phyloP scores from a whole-genome alignment of 2,113 vertebrate species.

The Leptobrachium leishanense region DNA sequence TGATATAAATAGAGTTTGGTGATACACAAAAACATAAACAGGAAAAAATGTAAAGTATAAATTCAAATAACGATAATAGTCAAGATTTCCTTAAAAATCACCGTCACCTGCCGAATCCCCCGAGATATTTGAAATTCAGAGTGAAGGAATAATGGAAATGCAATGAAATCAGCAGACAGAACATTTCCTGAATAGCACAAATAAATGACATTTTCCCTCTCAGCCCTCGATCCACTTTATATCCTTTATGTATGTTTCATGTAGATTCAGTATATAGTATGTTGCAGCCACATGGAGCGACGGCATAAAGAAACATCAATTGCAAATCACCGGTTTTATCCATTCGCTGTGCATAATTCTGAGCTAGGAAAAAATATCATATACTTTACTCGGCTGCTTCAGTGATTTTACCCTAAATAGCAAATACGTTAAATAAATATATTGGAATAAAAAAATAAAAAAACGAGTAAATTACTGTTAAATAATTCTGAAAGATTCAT shows the following conservation, averaged over 20 bases:
- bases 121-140: not conserved
- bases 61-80: too few relatives aligned
- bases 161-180: not conserved
- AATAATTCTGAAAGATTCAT: too few relatives aligned
- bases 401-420: not conserved
- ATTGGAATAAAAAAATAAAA: not conserved
- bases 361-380: not conserved
- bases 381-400: not conserved
- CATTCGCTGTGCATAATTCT: not conserved
- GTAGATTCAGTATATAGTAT: not conserved
- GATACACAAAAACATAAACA: too few relatives aligned
- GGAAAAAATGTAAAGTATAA: too few relatives aligned
- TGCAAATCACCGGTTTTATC: not conserved
- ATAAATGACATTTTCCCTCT: not conserved
- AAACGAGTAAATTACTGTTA: not conserved
- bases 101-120: too few relatives aligned
- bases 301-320: not conserved
- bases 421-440: not conserved
- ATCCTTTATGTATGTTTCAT: not conserved
- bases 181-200: not conserved
- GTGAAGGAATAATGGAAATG: not conserved
- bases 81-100: too few relatives aligned
- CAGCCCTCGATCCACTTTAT: not conserved
- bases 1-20: too few relatives aligned
- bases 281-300: not conserved